Conservation (phyloP, 2,113 vertebrate genomes). For the Ceratotherium simum region DNA sequence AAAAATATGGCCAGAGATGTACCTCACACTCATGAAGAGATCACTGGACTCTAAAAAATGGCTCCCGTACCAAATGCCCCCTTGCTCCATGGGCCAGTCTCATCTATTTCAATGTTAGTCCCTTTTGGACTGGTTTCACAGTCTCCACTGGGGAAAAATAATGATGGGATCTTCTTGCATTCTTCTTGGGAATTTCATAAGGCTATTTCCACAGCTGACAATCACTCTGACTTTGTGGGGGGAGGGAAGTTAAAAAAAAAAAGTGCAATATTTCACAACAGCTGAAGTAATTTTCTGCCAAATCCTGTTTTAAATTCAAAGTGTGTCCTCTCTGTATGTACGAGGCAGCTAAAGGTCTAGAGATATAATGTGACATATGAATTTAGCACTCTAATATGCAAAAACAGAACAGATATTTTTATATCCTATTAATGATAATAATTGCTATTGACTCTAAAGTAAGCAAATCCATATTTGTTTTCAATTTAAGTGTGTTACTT, state of each 20-base stretch:
- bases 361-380: background rate
- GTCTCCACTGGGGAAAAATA: background rate
- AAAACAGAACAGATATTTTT: slow-evolving; percentile 52
- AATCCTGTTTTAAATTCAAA: slow-evolving; percentile 69
- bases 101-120: background rate
- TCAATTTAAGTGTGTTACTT: slow-evolving; percentile 77
- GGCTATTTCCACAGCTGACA: slow-evolving; percentile 70
- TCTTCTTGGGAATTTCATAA: slow-evolving; percentile 48
- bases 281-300: slow-evolving; percentile 53
- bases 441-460: slow-evolving; percentile 61
- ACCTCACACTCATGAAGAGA: background rate
- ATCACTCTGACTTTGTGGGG: slow-evolving; percentile 9
- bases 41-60: background rate
- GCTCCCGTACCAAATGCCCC: background rate
- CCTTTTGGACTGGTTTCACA: slow-evolving; percentile 29
- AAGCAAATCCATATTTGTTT: slow-evolving; percentile 81
- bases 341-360: slow-evolving; percentile 20
- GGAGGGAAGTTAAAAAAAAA: background rate
- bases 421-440: slow-evolving; percentile 52
- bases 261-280: slow-evolving; percentile 69
- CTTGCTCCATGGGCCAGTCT: background rate
- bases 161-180: background rate
- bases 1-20: background rate
- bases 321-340: slow-evolving; percentile 31
- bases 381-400: background rate